Evolutionary conservation across 2,113 vertebrate genomes (phyloP).

Genomic region (Myiozetetes cayanensis): DNA sequence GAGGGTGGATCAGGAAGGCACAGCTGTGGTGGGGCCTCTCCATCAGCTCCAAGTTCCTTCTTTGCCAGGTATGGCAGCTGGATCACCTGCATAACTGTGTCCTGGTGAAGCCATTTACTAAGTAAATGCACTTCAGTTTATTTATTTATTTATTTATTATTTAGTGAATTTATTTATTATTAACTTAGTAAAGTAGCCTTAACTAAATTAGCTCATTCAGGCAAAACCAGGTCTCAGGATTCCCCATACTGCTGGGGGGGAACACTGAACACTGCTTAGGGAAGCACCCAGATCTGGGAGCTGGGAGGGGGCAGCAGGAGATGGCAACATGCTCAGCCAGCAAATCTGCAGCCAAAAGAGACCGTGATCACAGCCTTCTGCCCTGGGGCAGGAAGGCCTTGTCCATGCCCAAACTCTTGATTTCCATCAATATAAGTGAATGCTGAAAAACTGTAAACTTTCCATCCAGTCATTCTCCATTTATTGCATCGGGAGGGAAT

Average conservation of each 20-base stretch:
- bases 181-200: neutral
- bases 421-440: conserved; percentile 29
- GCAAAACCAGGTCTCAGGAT: neutral
- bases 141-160: neutral
- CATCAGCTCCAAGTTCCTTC: neutral
- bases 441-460: neutral
- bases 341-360: neutral
- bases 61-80: neutral
- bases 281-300: neutral
- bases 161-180: neutral
- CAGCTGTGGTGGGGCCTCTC: neutral
- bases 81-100: rapidly evolving
- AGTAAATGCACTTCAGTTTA: neutral
- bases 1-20: neutral
- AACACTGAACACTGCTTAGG: neutral
- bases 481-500: conserved; percentile 49
- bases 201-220: neutral
- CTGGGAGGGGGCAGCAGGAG: neutral
- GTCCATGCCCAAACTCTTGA: neutral
- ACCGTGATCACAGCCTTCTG: neutral
- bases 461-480: conserved; percentile 29
- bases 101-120: neutral
- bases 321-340: neutral
- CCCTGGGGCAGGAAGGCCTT: neutral
- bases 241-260: no score